Evolutionary conservation across 2,888 invertebrate genomes (phyloP).

Genomic region (Drosophila fungiperda): DNA sequence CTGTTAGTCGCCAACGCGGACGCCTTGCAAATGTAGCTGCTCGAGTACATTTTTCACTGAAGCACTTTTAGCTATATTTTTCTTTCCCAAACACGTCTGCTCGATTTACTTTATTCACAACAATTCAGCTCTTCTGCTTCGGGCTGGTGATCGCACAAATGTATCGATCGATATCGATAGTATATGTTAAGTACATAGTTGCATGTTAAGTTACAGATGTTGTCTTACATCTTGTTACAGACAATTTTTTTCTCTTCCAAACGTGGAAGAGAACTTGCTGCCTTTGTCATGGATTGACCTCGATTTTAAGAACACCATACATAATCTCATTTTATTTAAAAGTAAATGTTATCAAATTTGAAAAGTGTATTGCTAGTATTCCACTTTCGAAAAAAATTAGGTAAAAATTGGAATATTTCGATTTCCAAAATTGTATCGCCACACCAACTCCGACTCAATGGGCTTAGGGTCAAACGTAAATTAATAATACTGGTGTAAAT

Average conservation of each 20-base stretch:
- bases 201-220: background rate
- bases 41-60: background rate
- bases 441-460: background rate
- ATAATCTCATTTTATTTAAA: no score
- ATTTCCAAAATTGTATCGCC: no score
- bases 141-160: background rate
- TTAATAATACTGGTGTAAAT: background rate
- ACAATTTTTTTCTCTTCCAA: no score
- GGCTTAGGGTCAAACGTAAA: constrained; percentile 1
- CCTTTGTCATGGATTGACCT: no score
- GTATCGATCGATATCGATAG: background rate
- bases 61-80: background rate
- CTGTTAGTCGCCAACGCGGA: background rate
- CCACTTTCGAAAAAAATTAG: no score
- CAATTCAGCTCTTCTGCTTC: background rate
- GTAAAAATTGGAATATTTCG: no score
- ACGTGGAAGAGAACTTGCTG: no score
- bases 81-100: background rate
- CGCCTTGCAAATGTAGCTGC: background rate
- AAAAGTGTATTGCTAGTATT: no score
- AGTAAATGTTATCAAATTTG: no score
- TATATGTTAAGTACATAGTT: background rate
- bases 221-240: no score
- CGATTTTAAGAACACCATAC: no score
- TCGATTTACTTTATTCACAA: background rate